A percentile compares a stretch with the other conserved stretches of the same genome.
These are phyloP conservation scores for Gallinago media DNA, from an alignment of 2,113 vertebrate species.

Conservation along the genomic window DNA sequence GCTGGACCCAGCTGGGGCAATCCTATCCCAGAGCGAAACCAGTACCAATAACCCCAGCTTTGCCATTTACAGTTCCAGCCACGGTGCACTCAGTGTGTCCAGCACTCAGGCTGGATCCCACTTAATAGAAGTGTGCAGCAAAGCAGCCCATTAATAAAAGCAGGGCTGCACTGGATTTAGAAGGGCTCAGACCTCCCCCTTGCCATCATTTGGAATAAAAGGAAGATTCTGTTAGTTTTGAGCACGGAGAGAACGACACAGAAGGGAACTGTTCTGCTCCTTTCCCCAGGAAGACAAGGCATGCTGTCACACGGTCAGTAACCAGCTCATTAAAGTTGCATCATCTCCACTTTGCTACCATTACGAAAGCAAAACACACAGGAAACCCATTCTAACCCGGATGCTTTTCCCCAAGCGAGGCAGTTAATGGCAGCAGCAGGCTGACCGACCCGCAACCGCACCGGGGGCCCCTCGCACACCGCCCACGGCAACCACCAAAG, in stretches of 20 bases:
- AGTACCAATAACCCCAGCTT: rapidly evolving
- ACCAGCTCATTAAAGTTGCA: background rate
- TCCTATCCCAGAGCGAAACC: rapidly evolving
- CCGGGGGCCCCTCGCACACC: background rate
- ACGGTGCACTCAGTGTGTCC: rapidly evolving
- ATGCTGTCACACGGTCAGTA: background rate
- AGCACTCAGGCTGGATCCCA: background rate
- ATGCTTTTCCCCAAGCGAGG: background rate
- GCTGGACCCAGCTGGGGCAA: background rate
- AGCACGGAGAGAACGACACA: background rate
- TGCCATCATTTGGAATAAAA: background rate
- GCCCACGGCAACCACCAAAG: background rate
- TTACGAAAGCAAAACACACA: background rate
- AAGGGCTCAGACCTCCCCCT: background rate
- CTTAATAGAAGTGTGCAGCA: background rate
- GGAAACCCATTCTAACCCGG: rapidly evolving
- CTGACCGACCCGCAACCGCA: rapidly evolving
- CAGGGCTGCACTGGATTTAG: rapidly evolving
- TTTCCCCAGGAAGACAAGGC: background rate
- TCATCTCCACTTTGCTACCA: rapidly evolving
- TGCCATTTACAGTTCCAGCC: background rate
- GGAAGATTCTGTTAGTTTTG: rapidly evolving
- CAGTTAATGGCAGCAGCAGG: background rate
- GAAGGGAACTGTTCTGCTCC: background rate
- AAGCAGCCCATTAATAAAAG: background rate